phyloP scores from a whole-genome alignment of 2,113 vertebrate genomes.

The Montifringilla adamsi region DNA sequence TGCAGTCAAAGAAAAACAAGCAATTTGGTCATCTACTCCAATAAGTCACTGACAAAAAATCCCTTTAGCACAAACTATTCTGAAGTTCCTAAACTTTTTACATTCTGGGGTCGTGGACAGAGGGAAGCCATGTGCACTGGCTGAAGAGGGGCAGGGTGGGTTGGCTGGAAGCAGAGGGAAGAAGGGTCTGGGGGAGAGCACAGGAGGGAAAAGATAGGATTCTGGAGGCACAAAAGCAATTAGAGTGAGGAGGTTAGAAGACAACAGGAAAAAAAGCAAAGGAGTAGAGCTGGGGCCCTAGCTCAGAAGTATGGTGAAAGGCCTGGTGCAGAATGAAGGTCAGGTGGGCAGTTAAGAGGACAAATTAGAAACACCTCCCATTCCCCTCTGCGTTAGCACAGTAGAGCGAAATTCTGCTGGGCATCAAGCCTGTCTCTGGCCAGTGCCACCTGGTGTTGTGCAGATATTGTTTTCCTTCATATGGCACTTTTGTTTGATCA shows the following conservation, averaged over 20 bases:
- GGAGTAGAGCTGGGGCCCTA: neutral
- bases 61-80: neutral
- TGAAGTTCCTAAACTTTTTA: neutral
- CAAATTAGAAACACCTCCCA: neutral
- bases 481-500: neutral
- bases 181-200: neutral
- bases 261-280: neutral
- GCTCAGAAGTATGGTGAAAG: neutral
- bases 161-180: neutral
- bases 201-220: neutral
- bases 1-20: neutral
- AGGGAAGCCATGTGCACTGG: neutral
- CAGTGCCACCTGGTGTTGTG: neutral
- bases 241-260: neutral
- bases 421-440: neutral
- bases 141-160: neutral
- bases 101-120: neutral
- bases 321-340: neutral
- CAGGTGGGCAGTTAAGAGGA: neutral
- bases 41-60: neutral
- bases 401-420: neutral
- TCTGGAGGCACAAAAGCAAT: neutral
- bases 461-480: neutral
- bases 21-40: neutral
- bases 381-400: neutral